Evolutionary conservation across 2,888 invertebrate species (phyloP), one percentile per base, ranked within the genome.

Genomic region (Chrysolina haemoptera): DNA sequence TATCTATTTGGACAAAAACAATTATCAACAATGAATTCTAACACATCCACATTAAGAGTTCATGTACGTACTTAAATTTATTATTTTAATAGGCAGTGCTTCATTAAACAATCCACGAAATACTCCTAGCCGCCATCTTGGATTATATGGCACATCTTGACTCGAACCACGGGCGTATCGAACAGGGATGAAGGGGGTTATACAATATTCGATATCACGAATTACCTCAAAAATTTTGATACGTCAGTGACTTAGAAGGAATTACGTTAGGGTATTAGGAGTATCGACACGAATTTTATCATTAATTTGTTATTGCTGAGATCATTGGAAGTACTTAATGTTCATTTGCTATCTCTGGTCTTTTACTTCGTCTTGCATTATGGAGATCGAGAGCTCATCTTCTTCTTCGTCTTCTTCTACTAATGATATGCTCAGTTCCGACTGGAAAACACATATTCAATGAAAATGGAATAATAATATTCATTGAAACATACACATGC

Each of bases 341-440:
- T 76, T 62, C 48, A 22, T 27, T 55, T 46, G 41, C 16, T 20
- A 71, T 27, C 68, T 76, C 50, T 75, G 72, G 67, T 79, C 73
- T 67, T 74, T 71, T 62, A 68, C 73, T 71, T 79, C 80, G 46
- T 78, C 79, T 63, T 77, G 72, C 75, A 82, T 76, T 75, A 84
- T 74, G 65, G 79, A 77, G 43, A 76, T 78, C 35, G 80, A 78
- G 62, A 80, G 74, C 40, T 80, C 81, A 74, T 81, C 79, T 75
- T 83, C 83, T 62, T 80, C 77, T n/a, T 85, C 84, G 50, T 74
- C 80, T 66, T 84, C 84, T 80, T 86, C 84, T 40, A 82, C 79
- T 50, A 87, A 80, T 22, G 85, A 85, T 72, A 88, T 81, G 80
- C 87, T 87, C 74, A 86, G 79, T 84, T 88, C 84, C 78, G 87